A percentile compares a stretch with the other conserved stretches of the same genome.
Conservation (phyloP, 2,797 vertebrate species). For the Varecia variegata region DNA sequence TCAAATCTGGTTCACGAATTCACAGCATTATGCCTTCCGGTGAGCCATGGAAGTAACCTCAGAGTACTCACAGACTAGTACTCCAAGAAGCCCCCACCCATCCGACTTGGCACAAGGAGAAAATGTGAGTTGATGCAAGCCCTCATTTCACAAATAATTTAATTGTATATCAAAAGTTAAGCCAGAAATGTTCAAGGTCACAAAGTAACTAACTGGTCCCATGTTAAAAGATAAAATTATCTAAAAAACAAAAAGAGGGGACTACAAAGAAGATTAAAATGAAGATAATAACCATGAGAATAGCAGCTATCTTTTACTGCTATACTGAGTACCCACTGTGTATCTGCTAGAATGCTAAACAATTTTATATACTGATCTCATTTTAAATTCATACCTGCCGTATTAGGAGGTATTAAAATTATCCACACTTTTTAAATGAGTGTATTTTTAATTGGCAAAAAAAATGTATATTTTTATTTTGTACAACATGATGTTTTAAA, state of each 20-base stretch:
- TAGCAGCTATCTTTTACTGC: not conserved
- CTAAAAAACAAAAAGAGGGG: conserved; percentile 1
- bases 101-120: not conserved
- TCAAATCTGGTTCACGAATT: not conserved
- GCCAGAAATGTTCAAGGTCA: not conserved
- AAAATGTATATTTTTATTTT: not conserved
- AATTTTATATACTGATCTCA: not conserved
- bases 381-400: not conserved
- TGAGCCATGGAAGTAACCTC: not conserved
- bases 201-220: not conserved
- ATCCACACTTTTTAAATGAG: not conserved
- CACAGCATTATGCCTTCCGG: not conserved
- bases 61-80: not conserved
- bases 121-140: not conserved
- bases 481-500: not conserved
- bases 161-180: conserved; percentile 31
- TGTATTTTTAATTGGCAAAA: not conserved
- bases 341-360: not conserved
- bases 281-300: not conserved
- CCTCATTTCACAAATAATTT: conserved; percentile 1
- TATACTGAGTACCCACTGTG: not conserved
- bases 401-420: not conserved
- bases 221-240: conserved; percentile 4
- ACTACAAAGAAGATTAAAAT: not conserved
- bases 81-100: not conserved